Evolutionary conservation across 2,113 vertebrate genomes (phyloP), one percentile per base, ranked within the genome.

Genomic region (Talpa occidentalis): DNA sequence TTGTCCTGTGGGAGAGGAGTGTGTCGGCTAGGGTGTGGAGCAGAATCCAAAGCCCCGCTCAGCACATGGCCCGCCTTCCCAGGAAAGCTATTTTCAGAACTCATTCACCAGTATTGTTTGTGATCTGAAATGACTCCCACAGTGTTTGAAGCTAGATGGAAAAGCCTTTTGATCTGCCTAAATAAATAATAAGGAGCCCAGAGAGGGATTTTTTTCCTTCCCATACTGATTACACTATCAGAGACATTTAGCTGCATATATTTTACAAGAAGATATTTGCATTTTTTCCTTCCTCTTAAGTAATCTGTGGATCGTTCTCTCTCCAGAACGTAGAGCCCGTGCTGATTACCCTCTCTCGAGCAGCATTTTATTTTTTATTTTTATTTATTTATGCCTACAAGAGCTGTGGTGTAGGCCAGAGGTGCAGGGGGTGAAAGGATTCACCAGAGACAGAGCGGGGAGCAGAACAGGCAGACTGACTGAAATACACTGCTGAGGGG

Each of bases 121-220:
- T 97, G 97, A 98, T 98, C 96, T 98, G 98, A 97, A 98, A 97
- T 97, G 97, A 98, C 98, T 98, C 98, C 97, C 97, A 97, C 95
- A 97, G 97, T 98, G 97, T 98, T 98, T 97, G 97, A 98, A 97
- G 96, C 97, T 98, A 94, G 97, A 94, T 98, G 96, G 97, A 98
- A 98, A 98, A 97, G 97, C 97, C 93, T 97, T 98, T 98, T 98
- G 98, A 98, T 98, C 98, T 98, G 93, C 81, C 97, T 98, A 98
- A 98, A 98, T 98, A 98, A 98, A 98, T 98, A 98, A 98, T 96
- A 97, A 98, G 96, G 96, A 97, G 95, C 97, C 97, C 96, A 97
- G 97, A 97, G 96, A 97, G 82, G 47, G 17, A 77, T 88, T 82
- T 83, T 52, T 94, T 83, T 28, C 7, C 82, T 83, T 93, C 32